These are phyloP conservation scores for Danaus melanippus DNA, from an alignment of 1,140 invertebrate species.

Conservation along the genomic window DNA sequence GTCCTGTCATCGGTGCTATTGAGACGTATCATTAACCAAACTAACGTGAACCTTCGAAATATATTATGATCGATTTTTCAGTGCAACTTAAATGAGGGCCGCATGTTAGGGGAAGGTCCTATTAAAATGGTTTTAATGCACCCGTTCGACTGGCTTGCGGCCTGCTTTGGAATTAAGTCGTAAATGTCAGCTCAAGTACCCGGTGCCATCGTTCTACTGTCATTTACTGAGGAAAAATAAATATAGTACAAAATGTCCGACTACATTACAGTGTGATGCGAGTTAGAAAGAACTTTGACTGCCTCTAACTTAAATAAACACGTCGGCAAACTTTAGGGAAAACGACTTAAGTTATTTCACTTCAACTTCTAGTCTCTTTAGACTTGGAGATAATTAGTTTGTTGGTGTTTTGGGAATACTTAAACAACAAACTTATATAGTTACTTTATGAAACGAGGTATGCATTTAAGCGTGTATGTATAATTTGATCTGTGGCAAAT, in stretches of 20 bases:
- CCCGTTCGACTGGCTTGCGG: constrained; percentile 41
- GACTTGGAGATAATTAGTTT: not conserved
- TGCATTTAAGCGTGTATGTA: not conserved
- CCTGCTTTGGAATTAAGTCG: constrained; percentile 65
- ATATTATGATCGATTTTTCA: constrained; percentile 10
- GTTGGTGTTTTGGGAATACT: too few species aligned
- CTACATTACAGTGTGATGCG: constrained; percentile 41
- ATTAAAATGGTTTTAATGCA: constrained; percentile 47
- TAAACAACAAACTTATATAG: too few species aligned
- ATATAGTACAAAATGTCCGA: constrained; percentile 34
- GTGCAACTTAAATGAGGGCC: constrained; percentile 10
- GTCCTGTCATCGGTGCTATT: constrained; percentile 52
- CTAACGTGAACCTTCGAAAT: constrained; percentile 27
- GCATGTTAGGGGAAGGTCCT: constrained; percentile 31
- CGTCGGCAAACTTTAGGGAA: constrained; percentile 31
- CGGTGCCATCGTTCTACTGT: constrained; percentile 50
- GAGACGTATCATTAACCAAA: constrained; percentile 37
- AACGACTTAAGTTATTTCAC: constrained; percentile 37
- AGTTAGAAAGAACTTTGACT: constrained; percentile 20
- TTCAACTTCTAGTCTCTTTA: constrained; percentile 1
- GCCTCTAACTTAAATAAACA: constrained; percentile 41
- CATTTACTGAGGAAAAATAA: constrained; percentile 52
- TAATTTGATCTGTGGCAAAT: constrained; percentile 27
- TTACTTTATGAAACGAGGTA: too few species aligned
- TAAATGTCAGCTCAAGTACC: constrained; percentile 62